Evolutionary conservation across 2,797 vertebrate genomes (phyloP), one percentile per base, ranked within the genome.

Genomic region (Hybognathus amarus): DNA sequence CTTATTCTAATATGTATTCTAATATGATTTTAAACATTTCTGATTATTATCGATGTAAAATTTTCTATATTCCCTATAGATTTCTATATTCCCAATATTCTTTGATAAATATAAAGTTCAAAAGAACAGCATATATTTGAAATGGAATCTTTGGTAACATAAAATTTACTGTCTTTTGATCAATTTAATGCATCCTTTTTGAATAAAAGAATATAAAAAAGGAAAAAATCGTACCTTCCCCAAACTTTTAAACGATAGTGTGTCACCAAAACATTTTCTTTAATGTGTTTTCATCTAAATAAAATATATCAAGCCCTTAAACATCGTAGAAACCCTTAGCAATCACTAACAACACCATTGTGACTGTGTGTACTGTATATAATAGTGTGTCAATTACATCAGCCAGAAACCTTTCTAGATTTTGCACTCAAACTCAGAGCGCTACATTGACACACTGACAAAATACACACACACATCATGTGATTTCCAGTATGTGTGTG

Each of bases 1-100:
- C n/a, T n/a, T n/a, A 12, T 0, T 12, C 11, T 13, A 5, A 45
- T 45, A 45, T 13, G 24, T n/a, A 12, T 0, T 12, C 11, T 13
- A 5, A 45, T 45, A 45, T 13, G 24, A 66, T 66, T 66, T 33
- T 17, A 15, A 6, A 64, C 63, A 64, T 64, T 33, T 64, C 0
- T 45, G 27, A 30, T 30, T 63, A 33, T 33, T 64, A 33, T 30
- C 15, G 18, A 33, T 64, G 1, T 8, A 2, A 30, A 63, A 63
- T 8, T 13, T 59, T 59, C 4, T 24, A 2, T 24, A 4, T 59
- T 59, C 6, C 5, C n/a, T n/a, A n/a, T 15, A 18, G 6, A 24
- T 13, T 59, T 59, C 4, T 24, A 2, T 24, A 4, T 59, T 59
- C 6, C 5, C n/a, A 59, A 12, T n/a, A 13, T 24, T 6, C n/a